These are phyloP conservation scores for Indri indri DNA, from an alignment of 2,113 vertebrate species.

Conservation along the genomic window DNA sequence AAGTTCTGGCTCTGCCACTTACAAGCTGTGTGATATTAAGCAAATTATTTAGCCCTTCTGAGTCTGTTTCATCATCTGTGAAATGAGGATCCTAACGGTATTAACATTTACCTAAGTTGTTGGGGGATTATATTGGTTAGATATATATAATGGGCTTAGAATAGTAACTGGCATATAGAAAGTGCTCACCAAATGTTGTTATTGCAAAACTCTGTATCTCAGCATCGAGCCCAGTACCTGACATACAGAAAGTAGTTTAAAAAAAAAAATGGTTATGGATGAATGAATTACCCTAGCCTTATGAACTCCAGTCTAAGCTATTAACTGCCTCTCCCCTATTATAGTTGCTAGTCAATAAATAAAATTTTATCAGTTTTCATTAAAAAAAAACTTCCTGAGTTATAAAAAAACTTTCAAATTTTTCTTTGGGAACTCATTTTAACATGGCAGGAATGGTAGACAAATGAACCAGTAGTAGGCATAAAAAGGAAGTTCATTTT, in stretches of 20 bases:
- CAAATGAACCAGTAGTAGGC: background rate
- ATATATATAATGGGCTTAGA: background rate
- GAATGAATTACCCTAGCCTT: background rate
- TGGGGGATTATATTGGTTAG: background rate
- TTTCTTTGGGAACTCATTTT: background rate
- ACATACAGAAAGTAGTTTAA: background rate
- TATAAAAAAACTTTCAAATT: background rate
- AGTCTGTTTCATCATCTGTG: background rate
- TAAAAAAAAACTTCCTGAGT: no score
- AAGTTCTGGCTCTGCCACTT: background rate
- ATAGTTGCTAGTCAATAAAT: background rate
- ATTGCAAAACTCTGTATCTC: background rate
- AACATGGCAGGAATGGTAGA: background rate
- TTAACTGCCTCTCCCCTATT: background rate
- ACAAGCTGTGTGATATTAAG: background rate
- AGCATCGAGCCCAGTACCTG: background rate
- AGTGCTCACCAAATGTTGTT: background rate
- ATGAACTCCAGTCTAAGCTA: background rate
- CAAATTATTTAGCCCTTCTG: background rate
- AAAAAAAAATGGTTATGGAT: background rate
- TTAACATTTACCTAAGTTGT: background rate
- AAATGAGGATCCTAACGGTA: background rate
- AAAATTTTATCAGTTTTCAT: background rate
- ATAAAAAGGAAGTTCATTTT: background rate
- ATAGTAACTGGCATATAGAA: background rate